Base-by-base conservation (phyloP, 2,113 vertebrate genomes). In the Peromyscus maniculatus region DNA sequence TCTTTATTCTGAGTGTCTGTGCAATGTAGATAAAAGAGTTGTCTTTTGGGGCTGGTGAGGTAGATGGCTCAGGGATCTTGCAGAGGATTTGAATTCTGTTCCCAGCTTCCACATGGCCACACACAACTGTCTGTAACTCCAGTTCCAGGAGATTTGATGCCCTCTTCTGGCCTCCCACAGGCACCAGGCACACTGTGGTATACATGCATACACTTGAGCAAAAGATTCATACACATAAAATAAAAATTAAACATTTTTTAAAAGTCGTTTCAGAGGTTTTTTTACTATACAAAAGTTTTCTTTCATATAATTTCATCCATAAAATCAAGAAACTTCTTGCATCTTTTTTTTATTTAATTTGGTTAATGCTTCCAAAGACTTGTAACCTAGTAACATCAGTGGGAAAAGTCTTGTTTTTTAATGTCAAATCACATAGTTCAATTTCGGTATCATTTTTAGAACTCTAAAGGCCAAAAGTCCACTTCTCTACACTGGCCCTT, bases 1-100 rank as follows among this genome's bases (percentile, higher is more conserved):
- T 86, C 75, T 97, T 92, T 89, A 89, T 95, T 78, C 92, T 67
- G n/a, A 94, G 74, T 75, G 79, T 93, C 84, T 91, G 43, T 88
- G 84, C 21, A 82, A 7, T 72, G 64, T 78, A 75, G 66, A 91
- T 78, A 94, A 92, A 89, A 74, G 55, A 82, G 52, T 90, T 75
- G 9, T 84, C 69, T 92, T 72, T 36, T 57, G 28, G 21, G 55
- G 55, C 79, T 39, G 55, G 36, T n/a, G 57, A 26, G 46, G 6
- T 49, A 49, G 55, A 59, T 82, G 43, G 12, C 75, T 78, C 36
- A 2, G 55, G 15, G 21, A 59, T 59, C 21, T 39, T 19, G 4
- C n/a, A 43, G 80, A 43, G 57, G n/a, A 43, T 36, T 13, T 62
- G 55, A 83, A 31, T 62, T 62, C 36, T 62, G 36, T 13, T 26